Base-by-base conservation (phyloP, 2,888 invertebrate genomes). In the Tetragonisca angustula region DNA sequence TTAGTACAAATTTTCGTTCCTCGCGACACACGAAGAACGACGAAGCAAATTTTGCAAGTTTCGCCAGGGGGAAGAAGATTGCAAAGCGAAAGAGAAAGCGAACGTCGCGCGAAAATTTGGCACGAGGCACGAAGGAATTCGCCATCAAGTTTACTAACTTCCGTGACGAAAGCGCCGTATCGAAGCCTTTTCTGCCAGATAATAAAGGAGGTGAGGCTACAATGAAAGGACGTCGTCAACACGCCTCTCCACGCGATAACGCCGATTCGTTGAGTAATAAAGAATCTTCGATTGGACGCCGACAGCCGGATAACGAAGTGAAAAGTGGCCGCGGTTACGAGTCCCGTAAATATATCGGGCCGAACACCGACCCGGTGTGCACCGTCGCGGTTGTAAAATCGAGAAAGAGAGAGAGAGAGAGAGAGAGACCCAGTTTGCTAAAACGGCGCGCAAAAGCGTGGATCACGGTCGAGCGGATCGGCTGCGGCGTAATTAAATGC, bases 191-290 rank as follows among this genome's bases (percentile, higher is more conserved):
- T 61, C 21, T 59, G 43, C 62, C 54, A 27, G 59, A 50, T 21
- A 77, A 67, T 73, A 77, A 74, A 81, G 32, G 67, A 54, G 56
- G 52, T 68, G 59, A 68, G 50, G 24, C 24, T 27, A 72, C 24
- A 59, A 72, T 21, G 72, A 27, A 72, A 21, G 72, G 43, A 43
- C 59, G 21, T 43, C 61, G 49, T 61, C 49, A 17, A 49, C 72
- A 2, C 61, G 72, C 24, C 27, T 43, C 27, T 21, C n/a, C 27
- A 62, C 21, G 61, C 69, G 79, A 84, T 73, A 84, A 84, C 82
- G 65, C 71, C 59, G 50, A 72, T 75, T 79, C 50, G 52, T 65
- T 11, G 62, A 67, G 75, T 81, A 83, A 83, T 80, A 80, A 80
- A 81, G 81, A 81, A 72, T 24, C 27, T 59, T 56, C 32, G 36